Base-by-base conservation (phyloP, 2,797 vertebrate species). In the Sebastes flavidus region DNA sequence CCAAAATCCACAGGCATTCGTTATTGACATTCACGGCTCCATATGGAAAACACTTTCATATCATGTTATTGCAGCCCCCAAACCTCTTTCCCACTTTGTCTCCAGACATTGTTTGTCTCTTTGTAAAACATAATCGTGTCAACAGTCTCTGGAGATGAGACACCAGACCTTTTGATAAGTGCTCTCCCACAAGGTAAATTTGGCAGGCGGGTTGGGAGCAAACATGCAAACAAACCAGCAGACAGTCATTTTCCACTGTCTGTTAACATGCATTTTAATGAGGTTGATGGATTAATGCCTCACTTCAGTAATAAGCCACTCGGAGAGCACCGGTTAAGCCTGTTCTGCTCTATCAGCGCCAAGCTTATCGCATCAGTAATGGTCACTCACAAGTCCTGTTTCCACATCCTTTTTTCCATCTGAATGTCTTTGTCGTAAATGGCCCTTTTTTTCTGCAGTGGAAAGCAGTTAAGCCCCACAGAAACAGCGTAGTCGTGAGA, bases 221-320 rank as follows among this genome's bases (percentile, higher is more conserved):
- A 89, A 83, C 63, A 80, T 65, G 81, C 84, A 86, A 86, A 87
- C 87, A 91, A 90, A 92, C 74, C 65, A 76, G 82, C 85, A 80
- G 83, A 81, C 90, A 79, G 87, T 91, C 61, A 91, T 92, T 94
- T 91, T 84, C 81, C 82, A 56, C 84, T 55, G 77, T 80, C 81
- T 84, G 82, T 89, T 80, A 81, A 84, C 54, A 14, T 90, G 92
- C 92, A 93, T 95, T 91, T 89, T 92, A 94, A 93, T 91, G 89
- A 94, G 75, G 78, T 85, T 81, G 87, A 91, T 89, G 87, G 87
- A 92, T 93, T 84, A 91, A 86, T 86, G 84, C 76, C 42, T 89
- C 77, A 61, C 82, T 88, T 86, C 73, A 58, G 73, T 93, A 89
- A 92, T 84, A 67, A 88, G 66, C 84, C 78, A 78, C 82, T 82